These are phyloP conservation scores for Gerris lacustris DNA, from an alignment of 2,888 invertebrate genomes.

Conservation along the genomic window DNA sequence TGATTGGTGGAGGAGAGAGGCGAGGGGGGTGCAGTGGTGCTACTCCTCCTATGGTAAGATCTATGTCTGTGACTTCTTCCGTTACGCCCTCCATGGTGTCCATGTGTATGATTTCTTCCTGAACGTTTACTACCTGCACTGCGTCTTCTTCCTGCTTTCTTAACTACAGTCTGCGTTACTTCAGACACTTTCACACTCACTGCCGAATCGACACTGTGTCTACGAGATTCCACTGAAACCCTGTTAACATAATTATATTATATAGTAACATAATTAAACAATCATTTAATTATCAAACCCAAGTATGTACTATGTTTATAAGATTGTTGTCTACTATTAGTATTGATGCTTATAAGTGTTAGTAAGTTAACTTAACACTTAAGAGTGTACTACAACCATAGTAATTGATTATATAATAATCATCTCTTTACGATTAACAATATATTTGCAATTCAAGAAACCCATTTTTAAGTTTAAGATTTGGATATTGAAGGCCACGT, in stretches of 20 bases:
- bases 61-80: background rate
- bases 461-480: too few species aligned
- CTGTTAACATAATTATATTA: conserved; percentile 33
- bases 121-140: background rate
- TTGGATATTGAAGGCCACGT: too few species aligned
- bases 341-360: too few species aligned
- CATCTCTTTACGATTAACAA: too few species aligned
- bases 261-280: background rate
- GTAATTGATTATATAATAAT: too few species aligned
- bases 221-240: conserved; percentile 72
- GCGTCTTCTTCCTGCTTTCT: conserved; percentile 19
- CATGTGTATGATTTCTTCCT: background rate
- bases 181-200: conserved; percentile 73
- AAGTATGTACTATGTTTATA: background rate
- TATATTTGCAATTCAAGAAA: too few species aligned
- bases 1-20: background rate
- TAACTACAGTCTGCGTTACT: conserved; percentile 51
- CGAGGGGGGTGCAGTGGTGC: background rate
- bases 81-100: background rate
- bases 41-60: background rate
- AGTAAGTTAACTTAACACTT: too few species aligned
- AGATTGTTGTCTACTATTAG: background rate
- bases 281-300: background rate
- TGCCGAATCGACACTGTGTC: conserved; percentile 80
- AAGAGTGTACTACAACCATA: too few species aligned